These are phyloP conservation scores for Drosophila repleta DNA, from an alignment of 1,140 invertebrate genomes.

Conservation along the genomic window DNA sequence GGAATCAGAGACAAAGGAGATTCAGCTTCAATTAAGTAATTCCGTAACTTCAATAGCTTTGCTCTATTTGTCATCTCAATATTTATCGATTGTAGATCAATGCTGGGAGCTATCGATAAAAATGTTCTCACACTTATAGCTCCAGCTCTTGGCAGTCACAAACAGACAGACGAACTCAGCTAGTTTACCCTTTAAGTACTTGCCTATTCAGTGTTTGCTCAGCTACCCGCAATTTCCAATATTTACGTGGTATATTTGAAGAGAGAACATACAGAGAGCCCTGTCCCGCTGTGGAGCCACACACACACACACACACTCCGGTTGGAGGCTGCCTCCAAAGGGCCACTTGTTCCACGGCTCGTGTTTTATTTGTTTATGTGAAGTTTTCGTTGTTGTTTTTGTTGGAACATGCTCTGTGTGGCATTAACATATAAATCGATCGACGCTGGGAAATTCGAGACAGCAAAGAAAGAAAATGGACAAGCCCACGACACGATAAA, in stretches of 20 bases:
- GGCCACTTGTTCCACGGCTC: constrained; percentile 23
- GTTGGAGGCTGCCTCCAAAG: constrained; percentile 15
- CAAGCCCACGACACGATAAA: constrained; percentile 26
- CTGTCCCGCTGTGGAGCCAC: constrained; percentile 30
- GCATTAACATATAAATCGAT: constrained; percentile 37
- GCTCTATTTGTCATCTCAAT: too few relatives aligned
- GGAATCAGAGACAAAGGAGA: too few relatives aligned
- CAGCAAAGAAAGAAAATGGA: not conserved
- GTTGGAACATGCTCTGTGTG: constrained; percentile 13
- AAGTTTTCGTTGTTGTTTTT: not conserved
- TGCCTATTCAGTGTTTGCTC: too few relatives aligned
- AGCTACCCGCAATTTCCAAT: not conserved
- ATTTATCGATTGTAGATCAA: too few relatives aligned
- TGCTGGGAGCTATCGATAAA: too few relatives aligned
- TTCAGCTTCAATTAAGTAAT: too few relatives aligned
- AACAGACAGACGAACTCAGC: too few relatives aligned
- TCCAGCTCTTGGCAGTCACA: too few relatives aligned
- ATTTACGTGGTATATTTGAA: not conserved
- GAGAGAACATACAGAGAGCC: not conserved
- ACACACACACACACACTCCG: constrained; percentile 6
- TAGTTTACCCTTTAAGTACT: too few relatives aligned
- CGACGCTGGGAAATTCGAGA: constrained; percentile 3
- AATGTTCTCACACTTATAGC: too few relatives aligned
- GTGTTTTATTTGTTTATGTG: constrained; percentile 24
- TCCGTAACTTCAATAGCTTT: too few relatives aligned